A percentile compares a stretch with the other conserved stretches of the same genome.
Evolutionary conservation across 2,113 vertebrate genomes (phyloP).

Genomic region (Pseudois nayaur): DNA sequence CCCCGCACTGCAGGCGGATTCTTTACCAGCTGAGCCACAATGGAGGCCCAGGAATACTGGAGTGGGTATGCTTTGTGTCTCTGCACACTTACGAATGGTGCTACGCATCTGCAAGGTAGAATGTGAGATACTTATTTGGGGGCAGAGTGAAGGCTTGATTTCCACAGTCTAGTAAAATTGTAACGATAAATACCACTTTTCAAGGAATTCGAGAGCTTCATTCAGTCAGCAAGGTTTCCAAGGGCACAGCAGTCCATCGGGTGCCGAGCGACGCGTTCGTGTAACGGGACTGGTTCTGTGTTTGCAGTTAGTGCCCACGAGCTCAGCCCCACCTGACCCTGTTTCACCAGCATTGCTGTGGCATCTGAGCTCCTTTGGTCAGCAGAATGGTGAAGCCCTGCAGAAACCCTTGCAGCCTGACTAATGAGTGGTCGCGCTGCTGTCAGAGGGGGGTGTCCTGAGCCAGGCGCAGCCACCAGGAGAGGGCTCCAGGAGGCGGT

Average conservation of each 20-base stretch:
- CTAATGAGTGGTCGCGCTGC: neutral
- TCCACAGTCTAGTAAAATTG: neutral
- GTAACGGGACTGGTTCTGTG: neutral
- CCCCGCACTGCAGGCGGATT: neutral
- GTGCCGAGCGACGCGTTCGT: neutral
- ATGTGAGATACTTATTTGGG: neutral
- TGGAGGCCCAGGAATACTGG: neutral
- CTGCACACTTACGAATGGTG: accelerated
- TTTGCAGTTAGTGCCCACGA: accelerated
- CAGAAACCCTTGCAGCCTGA: neutral
- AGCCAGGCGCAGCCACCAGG: neutral
- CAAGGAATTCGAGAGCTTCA: neutral
- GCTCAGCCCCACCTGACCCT: accelerated
- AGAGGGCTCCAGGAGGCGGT: accelerated
- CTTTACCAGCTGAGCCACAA: neutral
- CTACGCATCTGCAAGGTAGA: neutral
- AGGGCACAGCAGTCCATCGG: neutral
- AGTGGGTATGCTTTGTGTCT: neutral
- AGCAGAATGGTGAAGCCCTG: neutral
- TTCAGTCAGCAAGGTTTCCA: neutral
- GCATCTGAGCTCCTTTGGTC: neutral
- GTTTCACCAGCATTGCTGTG: accelerated
- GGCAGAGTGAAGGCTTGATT: neutral
- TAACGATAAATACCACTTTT: neutral
- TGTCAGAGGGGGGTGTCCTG: neutral